Percentiles rank a stretch among this genome's conserved stretches.
Evolutionary conservation across 1,140 invertebrate genomes (phyloP).

Genomic region (Orussus abietinus): DNA sequence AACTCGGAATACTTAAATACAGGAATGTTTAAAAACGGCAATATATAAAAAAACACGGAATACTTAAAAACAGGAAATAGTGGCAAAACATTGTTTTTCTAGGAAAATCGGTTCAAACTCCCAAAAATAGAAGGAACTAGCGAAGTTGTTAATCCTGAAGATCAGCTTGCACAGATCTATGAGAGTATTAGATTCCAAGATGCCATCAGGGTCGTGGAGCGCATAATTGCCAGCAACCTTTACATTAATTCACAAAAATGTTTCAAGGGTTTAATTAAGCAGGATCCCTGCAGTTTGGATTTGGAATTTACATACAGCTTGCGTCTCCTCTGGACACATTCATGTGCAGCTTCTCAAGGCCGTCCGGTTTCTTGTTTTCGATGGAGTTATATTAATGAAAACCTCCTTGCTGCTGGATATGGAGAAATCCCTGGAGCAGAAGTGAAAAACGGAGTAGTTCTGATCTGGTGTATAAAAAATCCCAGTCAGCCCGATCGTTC

Average conservation of each 20-base stretch:
- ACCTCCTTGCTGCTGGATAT: constrained; percentile 68
- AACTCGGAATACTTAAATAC: too few species aligned
- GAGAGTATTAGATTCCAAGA: constrained; percentile 56
- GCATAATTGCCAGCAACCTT: constrained; percentile 65
- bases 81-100: constrained; percentile 1
- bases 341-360: constrained; percentile 45
- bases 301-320: constrained; percentile 63
- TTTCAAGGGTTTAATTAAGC: constrained; percentile 60
- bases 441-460: constrained; percentile 60
- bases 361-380: constrained; percentile 57
- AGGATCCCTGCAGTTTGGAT: constrained; percentile 58
- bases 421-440: constrained; percentile 46
- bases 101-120: constrained; percentile 4
- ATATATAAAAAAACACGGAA: too few species aligned
- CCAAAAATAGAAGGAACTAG: constrained; percentile 13
- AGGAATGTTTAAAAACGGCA: too few species aligned
- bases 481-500: constrained; percentile 74
- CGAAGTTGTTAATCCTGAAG: constrained; percentile 21
- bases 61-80: too few species aligned
- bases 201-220: constrained; percentile 61
- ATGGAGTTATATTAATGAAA: constrained; percentile 63
- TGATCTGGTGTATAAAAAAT: constrained; percentile 83
- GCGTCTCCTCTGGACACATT: constrained; percentile 63
- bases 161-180: constrained; percentile 38
- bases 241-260: constrained; percentile 62